Conservation (phyloP, 2,113 vertebrate genomes). For the Lophius piscatorius region DNA sequence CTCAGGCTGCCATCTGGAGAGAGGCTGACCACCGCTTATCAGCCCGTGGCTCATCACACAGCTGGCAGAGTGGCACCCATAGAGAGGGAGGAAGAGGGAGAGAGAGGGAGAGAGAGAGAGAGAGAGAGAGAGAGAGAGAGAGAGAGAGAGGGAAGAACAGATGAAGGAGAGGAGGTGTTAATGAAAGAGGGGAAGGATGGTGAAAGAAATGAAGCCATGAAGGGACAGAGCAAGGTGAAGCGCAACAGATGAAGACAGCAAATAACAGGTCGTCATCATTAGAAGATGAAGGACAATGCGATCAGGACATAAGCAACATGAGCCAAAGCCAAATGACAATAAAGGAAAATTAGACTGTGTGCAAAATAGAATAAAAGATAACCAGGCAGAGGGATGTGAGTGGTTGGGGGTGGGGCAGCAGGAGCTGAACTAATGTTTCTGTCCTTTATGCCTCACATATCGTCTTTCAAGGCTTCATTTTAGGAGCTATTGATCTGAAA, state of each 20-base stretch:
- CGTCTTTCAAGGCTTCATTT: conserved; percentile 64
- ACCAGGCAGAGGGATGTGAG: conserved; percentile 16
- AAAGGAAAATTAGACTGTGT: conserved; percentile 22
- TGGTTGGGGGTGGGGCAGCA: conserved; percentile 18
- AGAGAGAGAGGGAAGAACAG: background rate
- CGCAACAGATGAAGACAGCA: conserved; percentile 6
- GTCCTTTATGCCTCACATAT: conserved; percentile 77
- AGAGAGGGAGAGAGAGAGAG: conserved; percentile 2
- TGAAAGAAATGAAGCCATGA: conserved; percentile 26
- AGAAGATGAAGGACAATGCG: conserved; percentile 15
- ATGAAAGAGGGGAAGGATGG: conserved; percentile 26
- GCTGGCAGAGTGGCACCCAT: conserved; percentile 64
- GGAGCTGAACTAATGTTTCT: conserved; percentile 39
- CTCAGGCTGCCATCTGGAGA: conserved; percentile 78
- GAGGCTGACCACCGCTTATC: conserved; percentile 77
- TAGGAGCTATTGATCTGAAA: conserved; percentile 73
- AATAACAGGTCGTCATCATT: background rate
- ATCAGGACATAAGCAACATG: conserved; percentile 23
- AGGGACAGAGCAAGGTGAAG: conserved; percentile 27
- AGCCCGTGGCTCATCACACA: conserved; percentile 77
- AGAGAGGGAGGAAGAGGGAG: no score
- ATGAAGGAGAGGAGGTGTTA: conserved; percentile 25
- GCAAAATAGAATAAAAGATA: conserved; percentile 23
- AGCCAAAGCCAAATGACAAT: conserved; percentile 19
- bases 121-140: conserved; percentile 11